These are phyloP conservation scores for Myotis yumanensis DNA, from an alignment of 2,113 vertebrate genomes.

Conservation along the genomic window DNA sequence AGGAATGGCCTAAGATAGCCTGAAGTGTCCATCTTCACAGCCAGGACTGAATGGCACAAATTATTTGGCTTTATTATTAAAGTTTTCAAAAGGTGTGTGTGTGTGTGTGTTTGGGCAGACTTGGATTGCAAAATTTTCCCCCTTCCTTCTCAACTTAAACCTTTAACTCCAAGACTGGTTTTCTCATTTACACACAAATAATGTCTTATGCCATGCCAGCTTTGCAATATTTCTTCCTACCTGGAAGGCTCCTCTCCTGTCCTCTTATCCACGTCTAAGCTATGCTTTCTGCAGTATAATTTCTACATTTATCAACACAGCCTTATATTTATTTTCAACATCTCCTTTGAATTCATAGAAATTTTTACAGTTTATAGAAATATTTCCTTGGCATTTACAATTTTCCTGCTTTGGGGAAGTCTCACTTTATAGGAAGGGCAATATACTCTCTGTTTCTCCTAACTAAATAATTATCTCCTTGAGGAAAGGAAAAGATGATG, in stretches of 20 bases:
- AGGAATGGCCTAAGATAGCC: neutral
- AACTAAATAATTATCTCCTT: neutral
- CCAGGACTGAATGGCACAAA: neutral
- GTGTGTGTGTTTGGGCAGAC: neutral
- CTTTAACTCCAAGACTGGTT: neutral
- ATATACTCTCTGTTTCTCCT: neutral
- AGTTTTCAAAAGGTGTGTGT: neutral
- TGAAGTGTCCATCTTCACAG: neutral
- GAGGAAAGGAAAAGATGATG: neutral
- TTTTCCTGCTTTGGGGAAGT: neutral
- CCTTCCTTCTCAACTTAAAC: neutral
- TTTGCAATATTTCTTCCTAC: neutral
- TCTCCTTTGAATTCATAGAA: neutral
- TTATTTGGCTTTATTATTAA: neutral
- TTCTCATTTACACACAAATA: neutral
- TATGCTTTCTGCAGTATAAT: neutral
- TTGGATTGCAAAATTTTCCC: neutral
- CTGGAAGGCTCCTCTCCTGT: neutral
- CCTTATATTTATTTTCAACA: neutral
- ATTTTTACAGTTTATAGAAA: neutral
- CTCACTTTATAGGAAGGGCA: neutral
- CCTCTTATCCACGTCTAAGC: neutral
- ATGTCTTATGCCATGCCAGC: neutral
- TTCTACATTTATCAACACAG: neutral
- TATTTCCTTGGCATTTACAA: neutral